Percentiles rank a stretch among this genome's conserved stretches.
Evolutionary conservation across 2,888 invertebrate genomes (phyloP).

Genomic region (Tolmerus cingulatus): DNA sequence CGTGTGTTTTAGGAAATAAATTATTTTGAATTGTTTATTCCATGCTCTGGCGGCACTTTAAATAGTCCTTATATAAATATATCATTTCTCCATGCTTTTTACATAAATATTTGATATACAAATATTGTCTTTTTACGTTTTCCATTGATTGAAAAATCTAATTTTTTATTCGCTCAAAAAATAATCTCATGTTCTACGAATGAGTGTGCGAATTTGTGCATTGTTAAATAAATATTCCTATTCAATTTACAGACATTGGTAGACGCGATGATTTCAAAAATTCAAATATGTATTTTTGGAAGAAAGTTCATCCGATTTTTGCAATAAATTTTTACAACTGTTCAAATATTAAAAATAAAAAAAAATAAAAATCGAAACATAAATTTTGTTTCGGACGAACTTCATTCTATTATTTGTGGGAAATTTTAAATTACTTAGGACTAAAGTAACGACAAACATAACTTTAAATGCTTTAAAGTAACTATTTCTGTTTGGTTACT

Average conservation of each 20-base stretch:
- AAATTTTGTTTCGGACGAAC: background rate
- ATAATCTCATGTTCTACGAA: slow-evolving; percentile 3
- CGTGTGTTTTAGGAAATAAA: background rate
- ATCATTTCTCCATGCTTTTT: background rate
- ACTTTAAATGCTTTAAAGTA: slow-evolving; percentile 37
- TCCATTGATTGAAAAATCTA: slow-evolving; percentile 19
- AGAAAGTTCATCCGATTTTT: background rate
- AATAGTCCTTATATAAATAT: slow-evolving; percentile 29
- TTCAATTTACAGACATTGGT: background rate
- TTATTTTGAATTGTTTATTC: background rate
- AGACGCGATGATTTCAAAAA: background rate
- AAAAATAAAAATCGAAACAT: background rate
- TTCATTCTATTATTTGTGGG: background rate
- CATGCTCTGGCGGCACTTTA: background rate
- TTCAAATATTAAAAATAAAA: background rate
- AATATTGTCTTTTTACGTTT: slow-evolving; percentile 35
- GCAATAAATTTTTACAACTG: background rate
- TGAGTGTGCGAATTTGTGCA: slow-evolving; percentile 1
- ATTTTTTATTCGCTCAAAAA: slow-evolving; percentile 1
- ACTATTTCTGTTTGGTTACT: background rate
- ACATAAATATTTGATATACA: slow-evolving; percentile 39
- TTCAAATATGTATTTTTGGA: background rate
- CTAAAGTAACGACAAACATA: slow-evolving; percentile 15
- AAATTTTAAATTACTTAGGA: slow-evolving; percentile 1
- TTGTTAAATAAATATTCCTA: background rate